Evolutionary conservation across 2,888 invertebrate genomes (phyloP), one percentile per base, ranked within the genome.

Genomic region (Cyclophora punctaria): DNA sequence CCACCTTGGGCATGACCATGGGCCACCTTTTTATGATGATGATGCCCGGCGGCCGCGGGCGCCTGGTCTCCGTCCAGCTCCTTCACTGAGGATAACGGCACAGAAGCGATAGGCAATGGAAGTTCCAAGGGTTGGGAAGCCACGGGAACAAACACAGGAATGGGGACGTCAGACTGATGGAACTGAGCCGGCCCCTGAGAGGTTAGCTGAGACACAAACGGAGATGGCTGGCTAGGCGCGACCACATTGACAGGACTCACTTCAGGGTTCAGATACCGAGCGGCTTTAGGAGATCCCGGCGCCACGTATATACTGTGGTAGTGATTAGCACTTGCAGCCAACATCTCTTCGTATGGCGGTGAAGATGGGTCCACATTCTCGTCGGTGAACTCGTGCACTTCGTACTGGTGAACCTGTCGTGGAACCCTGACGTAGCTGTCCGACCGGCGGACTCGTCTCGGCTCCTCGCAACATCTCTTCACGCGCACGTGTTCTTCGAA

Each of bases 311-410:
- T 75, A 48, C 69, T 72, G 56, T 85, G 86, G 55, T 86, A 83
- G 56, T 89, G 88, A 51, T 87, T 80, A 0, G 86, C 86, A 53
- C 83, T 85, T 0, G 85, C 86, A 0, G 86, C 84, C 47, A 85
- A 57, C 86, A 87, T 83, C 61, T 86, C 80, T 52, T 87, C 85
- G 62, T 81, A 85, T 0, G 84, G 80, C 1, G 79, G 79, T 2
- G 77, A 73, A 0, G 73, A 53, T 53, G 71, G 55, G 55, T 68
- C 54, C 4, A 61, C 51, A 3, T 63, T 63, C 3, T 83, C 87
- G 37, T 83, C 84, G 0, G 71, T 74, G 35, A 70, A 60, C 64
- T 88, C 87, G 52, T 85, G 78, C 0, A 88, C 87, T 60, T 88
- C 83, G 51, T 87, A 87, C 48, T 84, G 85, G 48, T 84, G 86